phyloP scores from a whole-genome alignment of 2,797 vertebrate genomes.

The Anguilla pacifica region DNA sequence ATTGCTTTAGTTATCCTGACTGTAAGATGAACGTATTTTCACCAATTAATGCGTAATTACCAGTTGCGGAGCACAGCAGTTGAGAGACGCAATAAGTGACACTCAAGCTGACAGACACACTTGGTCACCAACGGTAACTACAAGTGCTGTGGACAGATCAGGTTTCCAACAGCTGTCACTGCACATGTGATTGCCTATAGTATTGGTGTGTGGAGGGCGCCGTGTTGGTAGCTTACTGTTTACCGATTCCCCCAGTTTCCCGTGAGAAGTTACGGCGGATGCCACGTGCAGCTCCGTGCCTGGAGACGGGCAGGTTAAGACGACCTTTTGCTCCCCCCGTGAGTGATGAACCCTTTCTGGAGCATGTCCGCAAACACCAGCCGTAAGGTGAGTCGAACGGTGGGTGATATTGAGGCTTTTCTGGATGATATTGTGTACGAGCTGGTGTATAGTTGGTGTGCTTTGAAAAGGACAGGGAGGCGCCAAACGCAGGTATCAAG shows the following conservation, averaged over 20 bases:
- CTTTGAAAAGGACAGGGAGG: background rate
- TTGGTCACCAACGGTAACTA: background rate
- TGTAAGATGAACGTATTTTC: background rate
- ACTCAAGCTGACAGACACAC: background rate
- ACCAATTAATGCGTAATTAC: background rate
- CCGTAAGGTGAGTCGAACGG: constrained; percentile 82
- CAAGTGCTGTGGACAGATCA: constrained; percentile 30
- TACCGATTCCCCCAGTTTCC: constrained; percentile 3
- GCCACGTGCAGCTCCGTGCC: constrained; percentile 49
- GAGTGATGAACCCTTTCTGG: constrained; percentile 98
- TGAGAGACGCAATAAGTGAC: background rate
- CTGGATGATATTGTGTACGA: background rate
- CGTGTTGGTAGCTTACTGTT: background rate
- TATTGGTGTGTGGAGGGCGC: constrained; percentile 18
- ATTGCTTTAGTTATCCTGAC: background rate
- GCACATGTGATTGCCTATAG: constrained; percentile 44
- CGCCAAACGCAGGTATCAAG: background rate
- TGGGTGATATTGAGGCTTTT: background rate
- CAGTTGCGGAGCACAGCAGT: background rate
- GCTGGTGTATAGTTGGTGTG: background rate
- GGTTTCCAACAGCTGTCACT: constrained; percentile 42
- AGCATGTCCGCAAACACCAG: constrained; percentile 91
- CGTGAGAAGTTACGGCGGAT: constrained; percentile 54
- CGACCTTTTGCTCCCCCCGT: constrained; percentile 61
- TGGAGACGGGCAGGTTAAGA: constrained; percentile 57